Evolutionary conservation across 2,113 vertebrate species (phyloP).

Genomic region (Engystomops pustulosus): DNA sequence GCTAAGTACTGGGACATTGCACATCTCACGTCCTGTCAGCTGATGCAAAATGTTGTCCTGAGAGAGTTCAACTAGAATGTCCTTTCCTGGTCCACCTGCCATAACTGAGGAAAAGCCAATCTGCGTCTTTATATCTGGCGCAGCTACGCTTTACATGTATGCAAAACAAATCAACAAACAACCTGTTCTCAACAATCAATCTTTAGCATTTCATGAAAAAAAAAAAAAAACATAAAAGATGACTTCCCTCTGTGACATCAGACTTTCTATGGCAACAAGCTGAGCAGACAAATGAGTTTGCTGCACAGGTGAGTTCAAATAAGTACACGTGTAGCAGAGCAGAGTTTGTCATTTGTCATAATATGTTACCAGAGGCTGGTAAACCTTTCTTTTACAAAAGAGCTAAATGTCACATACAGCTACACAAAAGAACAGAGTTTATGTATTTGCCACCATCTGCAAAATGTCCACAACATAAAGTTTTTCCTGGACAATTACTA

Average conservation of each 20-base stretch:
- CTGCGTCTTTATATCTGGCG: neutral
- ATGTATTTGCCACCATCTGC: too few species aligned
- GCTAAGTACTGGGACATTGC: conserved; percentile 55
- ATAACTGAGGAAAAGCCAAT: neutral
- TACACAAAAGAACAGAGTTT: too few species aligned
- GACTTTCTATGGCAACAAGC: conserved; percentile 11
- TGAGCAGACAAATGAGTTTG: neutral
- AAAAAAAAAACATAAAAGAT: neutral
- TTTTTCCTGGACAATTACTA: too few species aligned
- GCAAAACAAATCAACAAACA: neutral
- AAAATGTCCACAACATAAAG: too few species aligned
- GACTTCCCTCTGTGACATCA: neutral
- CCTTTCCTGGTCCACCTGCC: conserved; percentile 7
- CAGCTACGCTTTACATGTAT: neutral
- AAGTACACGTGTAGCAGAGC: neutral
- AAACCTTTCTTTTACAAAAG: too few species aligned
- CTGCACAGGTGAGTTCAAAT: neutral
- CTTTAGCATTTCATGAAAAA: neutral
- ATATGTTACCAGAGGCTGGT: too few species aligned
- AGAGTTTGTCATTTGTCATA: neutral
- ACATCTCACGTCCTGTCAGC: conserved; percentile 54
- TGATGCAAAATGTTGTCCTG: conserved; percentile 40
- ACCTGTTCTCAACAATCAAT: neutral
- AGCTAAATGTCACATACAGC: too few species aligned
- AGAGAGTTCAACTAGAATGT: conserved; percentile 34